Evolutionary conservation across 2,797 vertebrate species (phyloP), one percentile per base, ranked within the genome.

Genomic region (Ambastaia sidthimunki): DNA sequence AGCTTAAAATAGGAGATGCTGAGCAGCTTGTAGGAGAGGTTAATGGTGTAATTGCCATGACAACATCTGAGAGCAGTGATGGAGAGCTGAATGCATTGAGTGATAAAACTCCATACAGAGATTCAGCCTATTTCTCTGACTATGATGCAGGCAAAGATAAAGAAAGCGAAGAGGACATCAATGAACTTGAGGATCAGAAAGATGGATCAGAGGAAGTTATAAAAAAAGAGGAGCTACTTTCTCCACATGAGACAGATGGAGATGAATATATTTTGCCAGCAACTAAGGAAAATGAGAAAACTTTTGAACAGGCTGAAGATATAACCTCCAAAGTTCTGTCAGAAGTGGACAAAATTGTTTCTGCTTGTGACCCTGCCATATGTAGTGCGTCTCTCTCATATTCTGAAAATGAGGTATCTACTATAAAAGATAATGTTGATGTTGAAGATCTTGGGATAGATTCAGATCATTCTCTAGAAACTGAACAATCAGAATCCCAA

Each of bases 101-200:
- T 0, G 92, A 95, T 37, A 93, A 96, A 84, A 97, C 92, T 44
- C 95, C 96, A 3, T 96, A 96, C 83, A 92, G 97, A 47, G 98
- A 99, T 93, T 98, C 97, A 0, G 97, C 98, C 16, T 99, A 99
- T 87, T 99, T 99, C 88, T 99, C 97, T 0, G 98, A 99, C 89
- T 95, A 95, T 18, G 98, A 99, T 3, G 16, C 90, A 0, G 95
- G 95, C 80, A 89, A 85, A 88, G 91, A 1, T 90, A 93, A 80
- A 89, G 86, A 85, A 88, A 91, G 76, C 84, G 88, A 89, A 76
- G 81, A 84, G 76, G 83, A 78, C 44, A 72, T 66, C 2, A 72
- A 82, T 18, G 48, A 66, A 23, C 10, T 60, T 21, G 71, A 63
- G 6, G 86, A 82, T 12, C 67, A 86, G 48, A 88, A 85, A 13